Evolutionary conservation across 2,888 invertebrate species (phyloP), one percentile per base, ranked within the genome.

Genomic region (Phengaris alcon): DNA sequence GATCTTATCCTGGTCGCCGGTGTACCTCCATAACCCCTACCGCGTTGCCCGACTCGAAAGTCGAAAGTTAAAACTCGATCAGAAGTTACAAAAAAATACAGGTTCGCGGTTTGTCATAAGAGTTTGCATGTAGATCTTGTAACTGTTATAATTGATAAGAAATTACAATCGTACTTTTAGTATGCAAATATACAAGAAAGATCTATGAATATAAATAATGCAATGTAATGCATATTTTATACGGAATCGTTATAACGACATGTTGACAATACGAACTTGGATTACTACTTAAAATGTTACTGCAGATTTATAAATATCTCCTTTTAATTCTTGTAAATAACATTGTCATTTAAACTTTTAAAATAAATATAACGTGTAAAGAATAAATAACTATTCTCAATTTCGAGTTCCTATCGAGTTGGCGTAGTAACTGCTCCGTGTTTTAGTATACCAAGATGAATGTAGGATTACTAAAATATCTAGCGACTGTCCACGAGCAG

Each of bases 1-100:
- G 86, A 88, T 89, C 90, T 89, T 88, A 84, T 84, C 84, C 84
- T 80, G 80, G 85, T 83, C 83, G 86, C 85, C 85, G 86, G 87
- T 84, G 84, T 84, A 83, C 81, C 79, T 79, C 77, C 78, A 78
- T 77, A 68, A 75, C 72, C 77, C 76, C 73, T 87, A 90, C 86
- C 77, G 83, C 44, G 75, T 76, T 46, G 57, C 46, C 35, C 35
- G 22, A 10, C 75, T 73, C 73, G 76, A 77, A 57, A 57, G 46
- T 22, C 35, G 1, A 35, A 35, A 35, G 35, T 35, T 0, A 12
- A 55, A 35, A 22, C 44, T 48, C 68, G 52, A 55, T 48, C n/a
- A 44, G n/a, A 46, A 55, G 10, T 4, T 73, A 48, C 35, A 35
- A 35, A 35, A 35, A 35, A 35, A 35, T 35, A 3, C 1, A 35